A percentile compares a stretch with the other conserved stretches of the same genome.
These are phyloP conservation scores for Rhinoraja longicauda DNA, from an alignment of 2,797 vertebrate genomes.

Conservation along the genomic window DNA sequence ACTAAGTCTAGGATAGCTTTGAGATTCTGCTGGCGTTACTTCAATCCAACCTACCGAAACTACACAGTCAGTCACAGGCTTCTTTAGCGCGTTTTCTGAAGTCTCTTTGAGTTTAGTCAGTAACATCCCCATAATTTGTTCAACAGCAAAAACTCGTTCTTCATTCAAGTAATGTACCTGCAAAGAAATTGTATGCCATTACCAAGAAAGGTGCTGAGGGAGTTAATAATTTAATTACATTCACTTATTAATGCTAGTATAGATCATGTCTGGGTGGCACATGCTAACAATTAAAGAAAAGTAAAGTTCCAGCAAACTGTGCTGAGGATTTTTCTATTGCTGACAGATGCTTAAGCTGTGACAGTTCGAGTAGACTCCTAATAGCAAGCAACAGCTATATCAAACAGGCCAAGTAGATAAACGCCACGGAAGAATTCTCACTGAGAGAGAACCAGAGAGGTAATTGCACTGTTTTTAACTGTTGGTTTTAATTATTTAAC, in stretches of 20 bases:
- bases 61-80: conserved; percentile 67
- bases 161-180: conserved; percentile 67
- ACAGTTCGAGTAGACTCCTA: too few species aligned
- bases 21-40: conserved; percentile 33
- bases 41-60: conserved; percentile 58
- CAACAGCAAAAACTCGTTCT: conserved; percentile 64
- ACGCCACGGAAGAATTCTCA: too few species aligned
- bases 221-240: neutral
- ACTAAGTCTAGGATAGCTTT: conserved; percentile 25
- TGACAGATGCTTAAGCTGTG: too few species aligned
- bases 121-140: conserved; percentile 66
- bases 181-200: conserved; percentile 39
- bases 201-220: too few species aligned
- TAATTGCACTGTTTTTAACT: too few species aligned
- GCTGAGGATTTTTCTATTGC: too few species aligned
- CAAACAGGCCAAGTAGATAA: too few species aligned
- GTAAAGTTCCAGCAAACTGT: too few species aligned
- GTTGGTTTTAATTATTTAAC: too few species aligned
- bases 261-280: neutral
- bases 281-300: too few species aligned
- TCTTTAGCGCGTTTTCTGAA: conserved; percentile 64
- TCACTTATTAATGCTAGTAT: neutral
- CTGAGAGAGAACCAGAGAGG: too few species aligned
- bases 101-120: conserved; percentile 68
- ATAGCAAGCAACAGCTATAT: too few species aligned